phyloP scores from a whole-genome alignment of 2,113 vertebrate species.

The Pholis gunnellus region DNA sequence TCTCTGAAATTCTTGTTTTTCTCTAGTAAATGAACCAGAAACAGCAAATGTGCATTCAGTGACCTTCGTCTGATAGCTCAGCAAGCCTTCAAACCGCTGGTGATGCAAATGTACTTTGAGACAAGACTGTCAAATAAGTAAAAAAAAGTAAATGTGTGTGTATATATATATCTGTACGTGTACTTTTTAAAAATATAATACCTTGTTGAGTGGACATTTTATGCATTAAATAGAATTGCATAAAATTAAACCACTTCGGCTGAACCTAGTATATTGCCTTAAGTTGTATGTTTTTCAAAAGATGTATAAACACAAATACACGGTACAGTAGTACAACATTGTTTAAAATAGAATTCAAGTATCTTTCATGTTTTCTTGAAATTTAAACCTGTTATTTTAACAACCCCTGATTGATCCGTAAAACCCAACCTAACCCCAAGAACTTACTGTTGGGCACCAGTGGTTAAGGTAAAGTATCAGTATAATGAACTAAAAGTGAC shows the following conservation, averaged over 20 bases:
- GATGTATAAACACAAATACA: background rate
- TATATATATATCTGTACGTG: background rate
- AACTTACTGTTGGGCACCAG: background rate
- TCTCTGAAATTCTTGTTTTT: background rate
- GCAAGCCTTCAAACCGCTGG: background rate
- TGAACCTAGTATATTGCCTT: background rate
- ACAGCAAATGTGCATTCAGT: slow-evolving; percentile 7
- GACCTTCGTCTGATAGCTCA: slow-evolving; percentile 5
- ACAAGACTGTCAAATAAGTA: background rate
- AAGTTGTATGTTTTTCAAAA: no score
- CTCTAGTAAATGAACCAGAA: slow-evolving; percentile 13
- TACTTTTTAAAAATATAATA: background rate
- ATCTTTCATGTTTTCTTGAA: background rate
- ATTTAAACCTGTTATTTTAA: background rate
- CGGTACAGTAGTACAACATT: background rate
- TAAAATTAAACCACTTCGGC: background rate
- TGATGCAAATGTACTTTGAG: slow-evolving; percentile 4
- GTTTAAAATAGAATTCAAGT: background rate
- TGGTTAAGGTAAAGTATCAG: background rate
- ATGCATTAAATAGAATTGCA: background rate
- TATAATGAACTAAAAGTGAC: background rate
- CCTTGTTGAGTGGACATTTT: background rate
- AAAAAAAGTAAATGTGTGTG: background rate
- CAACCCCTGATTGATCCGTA: background rate
- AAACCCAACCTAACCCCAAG: background rate